Base-by-base conservation (phyloP, 2,888 invertebrate genomes). In the Drosophila infuscata region DNA sequence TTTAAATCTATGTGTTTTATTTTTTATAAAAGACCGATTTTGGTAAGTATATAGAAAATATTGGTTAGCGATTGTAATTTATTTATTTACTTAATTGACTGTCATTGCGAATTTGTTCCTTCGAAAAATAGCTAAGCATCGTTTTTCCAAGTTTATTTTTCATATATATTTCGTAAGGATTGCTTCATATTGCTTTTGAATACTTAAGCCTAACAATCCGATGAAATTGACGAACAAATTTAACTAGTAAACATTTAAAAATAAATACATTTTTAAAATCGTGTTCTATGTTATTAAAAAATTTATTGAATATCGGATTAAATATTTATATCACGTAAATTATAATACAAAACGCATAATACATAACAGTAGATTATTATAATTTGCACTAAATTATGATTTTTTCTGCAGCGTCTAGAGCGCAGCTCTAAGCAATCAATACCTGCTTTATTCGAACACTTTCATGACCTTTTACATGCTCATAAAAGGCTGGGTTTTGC, bases 251-350 rank as follows among this genome's bases (percentile, higher is more conserved):
- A 25, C 25, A 25, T 25, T 25, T 25, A 25, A 25, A 25, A 35
- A 35, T 35, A 41, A 41, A 4, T n/a, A n/a, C 4, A 0, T n/a
- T 41, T 20, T 20, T 2, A 9, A 41, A 41, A 2, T 25, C 4
- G 33, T 32, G 30, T 25, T 7, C 15, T 54, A 32, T 15, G 30
- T 46, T 36, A 43, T 46, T 35, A 43, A 30, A 74, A 36, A 74
- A 61, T 69, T 58, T 58, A 54, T 53, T 66, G 48, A 66, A 32
- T 58, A 61, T 33, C 11, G 30, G 41, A 49, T 70, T 54, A 70
- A 57, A 64, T 78, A 67, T 61, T 68, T 68, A 83, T 83, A 84
- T 84, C 89, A 84, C 87, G 74, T 76, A 74, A 74, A 38, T 67
- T 83, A 79, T 46, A 62, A 38, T 74, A 78, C 43, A 29, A 53